Evolutionary conservation across 2,113 vertebrate species (phyloP).

Genomic region (Carlito syrichta): DNA sequence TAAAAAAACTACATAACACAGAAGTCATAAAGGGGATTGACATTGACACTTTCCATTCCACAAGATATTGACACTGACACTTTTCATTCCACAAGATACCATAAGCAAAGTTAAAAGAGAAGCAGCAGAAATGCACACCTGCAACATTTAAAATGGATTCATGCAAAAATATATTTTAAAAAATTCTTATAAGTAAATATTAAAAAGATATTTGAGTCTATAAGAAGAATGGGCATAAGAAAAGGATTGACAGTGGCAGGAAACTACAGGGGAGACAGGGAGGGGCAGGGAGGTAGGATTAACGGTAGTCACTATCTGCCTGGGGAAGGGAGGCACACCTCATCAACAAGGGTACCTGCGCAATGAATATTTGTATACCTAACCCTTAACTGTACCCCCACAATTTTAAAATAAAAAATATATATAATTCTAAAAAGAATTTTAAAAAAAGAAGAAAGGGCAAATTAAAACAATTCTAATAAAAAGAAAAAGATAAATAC

Average conservation of each 20-base stretch:
- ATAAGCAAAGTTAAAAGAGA: conserved; percentile 25
- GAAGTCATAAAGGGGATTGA: not conserved
- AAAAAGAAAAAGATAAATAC: conserved; percentile 37
- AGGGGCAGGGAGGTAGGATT: no score
- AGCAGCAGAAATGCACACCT: not conserved
- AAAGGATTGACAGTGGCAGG: no score
- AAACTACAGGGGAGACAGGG: no score
- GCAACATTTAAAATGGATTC: conserved; percentile 1
- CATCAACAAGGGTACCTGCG: no score
- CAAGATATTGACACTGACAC: conserved; percentile 40
- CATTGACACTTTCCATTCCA: not conserved
- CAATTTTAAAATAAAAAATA: no score
- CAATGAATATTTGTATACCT: no score
- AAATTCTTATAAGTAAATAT: conserved; percentile 15
- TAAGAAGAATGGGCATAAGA: conserved; percentile 22
- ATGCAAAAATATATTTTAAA: not conserved
- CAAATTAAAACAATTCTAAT: conserved; percentile 41
- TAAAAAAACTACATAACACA: conserved; percentile 9
- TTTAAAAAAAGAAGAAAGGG: conserved; percentile 20
- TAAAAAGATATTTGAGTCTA: not conserved
- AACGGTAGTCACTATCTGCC: no score
- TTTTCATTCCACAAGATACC: not conserved
- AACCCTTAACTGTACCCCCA: no score
- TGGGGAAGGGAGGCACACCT: no score
- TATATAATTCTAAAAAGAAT: no score